Evolutionary conservation across 2,888 invertebrate genomes (phyloP).

Genomic region (Pasiphila rectangulata): DNA sequence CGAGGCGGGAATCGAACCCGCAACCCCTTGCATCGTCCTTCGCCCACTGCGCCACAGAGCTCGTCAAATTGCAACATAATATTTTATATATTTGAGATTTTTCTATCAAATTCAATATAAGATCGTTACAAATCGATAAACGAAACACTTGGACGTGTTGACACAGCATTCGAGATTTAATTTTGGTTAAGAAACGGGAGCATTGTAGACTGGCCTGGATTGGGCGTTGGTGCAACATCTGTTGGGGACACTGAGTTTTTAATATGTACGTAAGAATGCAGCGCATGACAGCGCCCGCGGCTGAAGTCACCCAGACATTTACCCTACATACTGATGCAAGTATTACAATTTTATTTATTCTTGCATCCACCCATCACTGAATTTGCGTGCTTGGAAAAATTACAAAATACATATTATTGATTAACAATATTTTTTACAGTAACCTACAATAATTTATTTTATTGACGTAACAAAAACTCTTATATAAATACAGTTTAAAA

Average conservation of each 20-base stretch:
- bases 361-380: background rate
- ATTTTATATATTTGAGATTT: no score
- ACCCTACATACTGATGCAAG: background rate
- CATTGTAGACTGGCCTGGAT: constrained; percentile 54
- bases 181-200: constrained; percentile 50
- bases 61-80: no score
- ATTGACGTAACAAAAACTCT: no score
- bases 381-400: background rate
- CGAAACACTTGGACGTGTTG: constrained; percentile 11
- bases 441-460: no score
- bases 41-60: no score
- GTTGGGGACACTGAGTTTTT: constrained; percentile 55
- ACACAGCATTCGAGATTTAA: constrained; percentile 37
- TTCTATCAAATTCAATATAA: no score
- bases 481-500: no score
- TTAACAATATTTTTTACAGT: no score
- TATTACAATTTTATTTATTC: background rate
- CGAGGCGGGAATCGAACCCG: no score
- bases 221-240: constrained; percentile 49
- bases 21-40: no score
- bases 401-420: no score
- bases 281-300: constrained; percentile 29
- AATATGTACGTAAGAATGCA: constrained; percentile 54
- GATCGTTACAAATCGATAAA: constrained; percentile 1
- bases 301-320: constrained; percentile 11